These are phyloP conservation scores for Tricholaema leucomelas DNA, from an alignment of 2,113 vertebrate species.

Conservation along the genomic window DNA sequence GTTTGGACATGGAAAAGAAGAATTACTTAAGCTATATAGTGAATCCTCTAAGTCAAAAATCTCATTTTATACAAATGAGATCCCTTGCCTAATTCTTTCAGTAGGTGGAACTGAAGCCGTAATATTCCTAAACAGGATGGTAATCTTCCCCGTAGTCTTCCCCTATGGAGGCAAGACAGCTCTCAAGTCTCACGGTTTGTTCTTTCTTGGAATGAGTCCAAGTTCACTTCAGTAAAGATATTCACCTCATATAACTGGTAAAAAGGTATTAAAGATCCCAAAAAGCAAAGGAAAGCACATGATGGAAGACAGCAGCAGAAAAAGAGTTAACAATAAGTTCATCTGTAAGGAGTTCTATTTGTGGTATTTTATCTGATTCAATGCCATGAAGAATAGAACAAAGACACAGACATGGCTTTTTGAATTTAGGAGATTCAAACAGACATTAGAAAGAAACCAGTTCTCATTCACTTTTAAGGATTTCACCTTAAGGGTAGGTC, in stretches of 20 bases:
- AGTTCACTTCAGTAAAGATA: neutral
- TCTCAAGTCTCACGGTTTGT: neutral
- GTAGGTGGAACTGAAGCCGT: neutral
- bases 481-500: conserved; percentile 14
- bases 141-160: neutral
- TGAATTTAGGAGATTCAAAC: neutral
- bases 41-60: neutral
- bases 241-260: neutral
- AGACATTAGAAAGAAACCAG: neutral
- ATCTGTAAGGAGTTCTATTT: neutral
- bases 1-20: neutral
- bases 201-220: neutral
- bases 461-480: neutral
- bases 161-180: neutral
- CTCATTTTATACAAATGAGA: neutral
- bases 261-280: neutral
- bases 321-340: neutral
- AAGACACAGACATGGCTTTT: neutral
- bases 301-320: neutral
- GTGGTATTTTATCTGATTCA: neutral
- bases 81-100: neutral
- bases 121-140: neutral
- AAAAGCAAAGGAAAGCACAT: neutral
- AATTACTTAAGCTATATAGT: neutral
- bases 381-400: neutral